A percentile compares a stretch with the other conserved stretches of the same genome.
These are phyloP conservation scores for Stigmatopora argus DNA, from an alignment of 2,113 vertebrate genomes.

Conservation along the genomic window DNA sequence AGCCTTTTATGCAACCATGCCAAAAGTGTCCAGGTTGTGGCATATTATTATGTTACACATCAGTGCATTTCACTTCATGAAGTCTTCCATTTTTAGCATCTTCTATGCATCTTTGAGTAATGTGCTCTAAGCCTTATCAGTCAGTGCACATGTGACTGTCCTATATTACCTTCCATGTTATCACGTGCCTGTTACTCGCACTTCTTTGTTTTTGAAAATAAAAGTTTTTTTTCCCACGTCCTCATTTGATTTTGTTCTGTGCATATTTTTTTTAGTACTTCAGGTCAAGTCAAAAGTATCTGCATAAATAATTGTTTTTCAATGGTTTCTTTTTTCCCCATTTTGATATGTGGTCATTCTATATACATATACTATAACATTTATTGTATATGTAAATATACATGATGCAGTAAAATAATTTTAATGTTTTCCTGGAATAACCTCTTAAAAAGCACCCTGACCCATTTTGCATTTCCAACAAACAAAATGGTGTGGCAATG, in stretches of 20 bases:
- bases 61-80: constrained; percentile 29
- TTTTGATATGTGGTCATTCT: too few relatives aligned
- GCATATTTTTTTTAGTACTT: background rate
- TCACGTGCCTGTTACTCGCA: constrained; percentile 3
- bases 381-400: too few relatives aligned
- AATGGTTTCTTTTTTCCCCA: too few relatives aligned
- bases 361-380: too few relatives aligned
- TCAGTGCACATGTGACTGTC: constrained; percentile 24
- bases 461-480: too few relatives aligned
- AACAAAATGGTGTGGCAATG: too few relatives aligned
- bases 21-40: constrained; percentile 14
- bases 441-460: too few relatives aligned
- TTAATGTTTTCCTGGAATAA: too few relatives aligned
- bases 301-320: background rate
- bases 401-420: too few relatives aligned
- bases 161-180: constrained; percentile 21
- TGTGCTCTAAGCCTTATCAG: constrained; percentile 28
- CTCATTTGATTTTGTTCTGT: background rate
- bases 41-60: background rate
- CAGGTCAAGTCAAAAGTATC: background rate
- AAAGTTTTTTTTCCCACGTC: constrained; percentile 43
- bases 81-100: constrained; percentile 47
- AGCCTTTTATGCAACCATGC: constrained; percentile 24
- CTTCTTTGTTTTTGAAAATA: constrained; percentile 42
- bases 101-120: constrained; percentile 47